phyloP scores from a whole-genome alignment of 2,797 vertebrate genomes.

The Karalla daura region DNA sequence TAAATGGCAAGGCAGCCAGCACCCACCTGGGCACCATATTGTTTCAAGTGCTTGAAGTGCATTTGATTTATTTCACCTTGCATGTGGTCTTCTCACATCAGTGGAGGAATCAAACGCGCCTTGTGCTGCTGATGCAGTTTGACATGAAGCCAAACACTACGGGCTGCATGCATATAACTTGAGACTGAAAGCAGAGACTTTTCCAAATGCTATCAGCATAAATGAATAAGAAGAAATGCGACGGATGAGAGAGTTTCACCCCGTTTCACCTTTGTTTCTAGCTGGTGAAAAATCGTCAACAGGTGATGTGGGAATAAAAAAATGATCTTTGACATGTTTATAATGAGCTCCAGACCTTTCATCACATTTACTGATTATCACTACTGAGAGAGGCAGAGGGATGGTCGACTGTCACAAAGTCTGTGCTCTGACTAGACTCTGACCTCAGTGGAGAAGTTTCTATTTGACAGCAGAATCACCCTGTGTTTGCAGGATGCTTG shows the following conservation, averaged over 20 bases:
- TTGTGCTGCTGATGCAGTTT: background rate
- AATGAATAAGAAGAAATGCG: background rate
- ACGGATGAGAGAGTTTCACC: background rate
- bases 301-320: too few relatives aligned
- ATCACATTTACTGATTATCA: too few relatives aligned
- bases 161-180: background rate
- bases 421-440: too few relatives aligned
- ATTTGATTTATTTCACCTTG: conserved; percentile 69
- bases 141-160: conserved; percentile 18
- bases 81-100: conserved; percentile 51
- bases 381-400: too few relatives aligned
- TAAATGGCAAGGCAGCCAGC: conserved; percentile 63
- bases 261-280: accelerated
- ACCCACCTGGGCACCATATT: conserved; percentile 72
- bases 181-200: background rate
- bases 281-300: too few relatives aligned
- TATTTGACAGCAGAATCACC: too few relatives aligned
- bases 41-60: conserved; percentile 67
- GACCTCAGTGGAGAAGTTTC: too few relatives aligned
- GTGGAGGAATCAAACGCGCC: conserved; percentile 4
- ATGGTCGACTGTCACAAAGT: too few relatives aligned
- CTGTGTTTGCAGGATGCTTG: too few relatives aligned
- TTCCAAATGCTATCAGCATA: background rate
- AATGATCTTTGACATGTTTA: too few relatives aligned
- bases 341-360: too few relatives aligned